Conservation (phyloP, 2,888 invertebrate genomes). For the Argyresthia goedartella region DNA sequence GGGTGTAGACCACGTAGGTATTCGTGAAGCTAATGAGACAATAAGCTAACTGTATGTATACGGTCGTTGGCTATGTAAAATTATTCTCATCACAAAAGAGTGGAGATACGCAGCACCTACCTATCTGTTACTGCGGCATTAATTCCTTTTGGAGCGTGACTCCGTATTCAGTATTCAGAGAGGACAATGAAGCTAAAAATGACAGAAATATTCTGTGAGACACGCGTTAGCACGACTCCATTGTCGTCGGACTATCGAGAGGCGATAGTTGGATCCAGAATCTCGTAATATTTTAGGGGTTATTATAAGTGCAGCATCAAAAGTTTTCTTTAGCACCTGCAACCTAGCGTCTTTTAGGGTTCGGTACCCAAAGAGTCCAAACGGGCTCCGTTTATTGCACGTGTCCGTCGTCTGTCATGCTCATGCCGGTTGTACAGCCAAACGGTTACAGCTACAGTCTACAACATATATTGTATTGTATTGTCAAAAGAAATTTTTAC, state of each 20-base stretch:
- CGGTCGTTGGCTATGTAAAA: conserved; percentile 2
- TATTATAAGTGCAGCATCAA: no score
- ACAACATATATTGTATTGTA: no score
- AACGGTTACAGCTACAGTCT: no score
- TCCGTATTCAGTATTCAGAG: conserved; percentile 34
- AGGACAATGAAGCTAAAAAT: conserved; percentile 66
- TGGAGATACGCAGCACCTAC: conserved; percentile 1
- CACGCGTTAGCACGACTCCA: conserved; percentile 40
- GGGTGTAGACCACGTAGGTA: background rate
- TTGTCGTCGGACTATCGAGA: conserved; percentile 9
- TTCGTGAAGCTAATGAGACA: conserved; percentile 10
- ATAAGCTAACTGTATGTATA: conserved; percentile 1
- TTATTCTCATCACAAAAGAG: conserved; percentile 6
- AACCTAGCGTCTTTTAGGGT: no score
- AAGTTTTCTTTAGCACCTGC: no score
- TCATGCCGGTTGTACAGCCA: no score
- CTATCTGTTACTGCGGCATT: conserved; percentile 33
- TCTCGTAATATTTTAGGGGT: no score
- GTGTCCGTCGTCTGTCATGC: no score
- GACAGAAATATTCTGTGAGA: conserved; percentile 67
- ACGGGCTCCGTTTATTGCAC: no score
- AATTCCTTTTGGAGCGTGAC: conserved; percentile 69
- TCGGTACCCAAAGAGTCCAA: no score
- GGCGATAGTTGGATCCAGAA: no score
- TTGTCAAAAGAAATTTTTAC: no score